Percentiles rank a stretch among this genome's conserved stretches.
Conservation (phyloP, 2,797 vertebrate species). For the Apogon talboti region DNA sequence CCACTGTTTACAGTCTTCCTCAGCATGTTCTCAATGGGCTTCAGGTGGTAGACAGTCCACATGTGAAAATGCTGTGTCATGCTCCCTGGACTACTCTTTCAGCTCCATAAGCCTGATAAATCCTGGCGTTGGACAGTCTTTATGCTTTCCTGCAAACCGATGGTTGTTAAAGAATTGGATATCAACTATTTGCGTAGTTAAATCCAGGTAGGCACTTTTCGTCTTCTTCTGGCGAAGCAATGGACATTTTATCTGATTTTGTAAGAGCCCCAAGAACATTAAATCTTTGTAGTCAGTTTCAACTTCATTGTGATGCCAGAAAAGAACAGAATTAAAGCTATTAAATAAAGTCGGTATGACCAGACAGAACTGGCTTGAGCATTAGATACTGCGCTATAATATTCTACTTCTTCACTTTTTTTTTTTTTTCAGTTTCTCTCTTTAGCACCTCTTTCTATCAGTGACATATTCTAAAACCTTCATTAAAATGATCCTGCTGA, state of each 20-base stretch:
- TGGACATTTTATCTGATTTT: background rate
- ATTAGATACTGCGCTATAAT: background rate
- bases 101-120: too few species aligned
- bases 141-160: too few species aligned
- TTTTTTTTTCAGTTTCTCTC: background rate
- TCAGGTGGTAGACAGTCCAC: too few species aligned
- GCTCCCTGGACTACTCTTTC: too few species aligned
- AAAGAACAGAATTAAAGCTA: background rate
- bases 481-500: constrained; percentile 56
- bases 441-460: constrained; percentile 15
- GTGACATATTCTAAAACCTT: constrained; percentile 41
- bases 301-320: too few species aligned
- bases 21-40: too few species aligned
- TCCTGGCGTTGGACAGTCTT: too few species aligned
- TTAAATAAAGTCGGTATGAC: background rate
- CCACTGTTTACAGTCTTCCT: too few species aligned
- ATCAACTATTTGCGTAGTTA: too few species aligned
- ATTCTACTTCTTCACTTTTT: background rate
- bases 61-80: too few species aligned
- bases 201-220: too few species aligned
- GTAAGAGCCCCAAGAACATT: background rate
- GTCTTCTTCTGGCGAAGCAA: background rate
- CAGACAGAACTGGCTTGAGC: background rate
- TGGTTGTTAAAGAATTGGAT: too few species aligned
- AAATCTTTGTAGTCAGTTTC: background rate